phyloP scores from a whole-genome alignment of 2,888 invertebrate species.

The Sylvicola fuscatus region DNA sequence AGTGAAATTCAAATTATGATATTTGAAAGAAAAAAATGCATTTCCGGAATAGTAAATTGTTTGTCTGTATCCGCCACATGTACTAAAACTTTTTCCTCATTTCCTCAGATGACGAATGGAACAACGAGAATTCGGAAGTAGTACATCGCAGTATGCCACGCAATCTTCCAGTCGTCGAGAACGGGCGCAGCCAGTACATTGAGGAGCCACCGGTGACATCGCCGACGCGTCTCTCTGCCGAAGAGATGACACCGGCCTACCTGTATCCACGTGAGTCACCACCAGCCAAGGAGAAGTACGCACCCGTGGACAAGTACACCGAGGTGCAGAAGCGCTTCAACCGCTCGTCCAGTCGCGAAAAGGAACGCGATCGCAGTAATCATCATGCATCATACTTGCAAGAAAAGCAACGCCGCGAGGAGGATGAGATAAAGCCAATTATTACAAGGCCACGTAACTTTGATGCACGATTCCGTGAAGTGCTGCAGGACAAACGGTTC shows the following conservation, averaged over 20 bases:
- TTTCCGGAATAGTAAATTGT: too few relatives aligned
- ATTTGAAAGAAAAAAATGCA: too few relatives aligned
- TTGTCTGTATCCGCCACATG: too few relatives aligned
- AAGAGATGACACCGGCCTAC: constrained; percentile 4
- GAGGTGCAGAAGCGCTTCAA: constrained; percentile 1
- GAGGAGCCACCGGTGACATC: background rate
- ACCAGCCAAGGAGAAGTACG: background rate
- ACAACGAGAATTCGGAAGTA: too few relatives aligned
- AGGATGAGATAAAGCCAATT: constrained; percentile 24
- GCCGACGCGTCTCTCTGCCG: too few relatives aligned
- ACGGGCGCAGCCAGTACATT: constrained; percentile 1
- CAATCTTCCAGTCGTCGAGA: too few relatives aligned
- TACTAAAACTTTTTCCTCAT: too few relatives aligned
- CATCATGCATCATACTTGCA: too few relatives aligned
- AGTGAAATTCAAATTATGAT: too few relatives aligned
- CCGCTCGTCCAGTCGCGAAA: constrained; percentile 1
- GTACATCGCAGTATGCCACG: too few relatives aligned
- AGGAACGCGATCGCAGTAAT: too few relatives aligned
- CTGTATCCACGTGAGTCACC: constrained; percentile 5
- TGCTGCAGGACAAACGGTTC: constrained; percentile 4
- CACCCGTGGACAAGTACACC: background rate
- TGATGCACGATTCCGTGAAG: constrained; percentile 17
- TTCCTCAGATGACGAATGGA: too few relatives aligned
- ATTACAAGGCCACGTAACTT: constrained; percentile 22
- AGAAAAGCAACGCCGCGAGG: constrained; percentile 8